Base-by-base conservation (phyloP, 2,888 invertebrate genomes). In the Sialis fuliginosa region DNA sequence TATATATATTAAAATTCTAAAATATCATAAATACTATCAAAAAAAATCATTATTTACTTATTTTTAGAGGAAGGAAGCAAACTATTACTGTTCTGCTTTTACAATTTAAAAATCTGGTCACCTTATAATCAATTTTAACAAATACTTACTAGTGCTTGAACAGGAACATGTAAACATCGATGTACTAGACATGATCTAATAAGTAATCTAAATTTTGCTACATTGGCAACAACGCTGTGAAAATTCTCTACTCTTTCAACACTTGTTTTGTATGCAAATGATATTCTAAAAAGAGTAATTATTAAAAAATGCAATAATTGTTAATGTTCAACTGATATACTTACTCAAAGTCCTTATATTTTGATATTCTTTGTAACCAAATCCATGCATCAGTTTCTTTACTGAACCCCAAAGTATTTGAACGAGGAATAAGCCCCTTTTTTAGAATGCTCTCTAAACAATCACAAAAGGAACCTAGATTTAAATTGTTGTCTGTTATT, bases 371-470 rank as follows among this genome's bases (percentile, higher is more conserved):
- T 43, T n/a, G 33, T 60, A 77, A 63, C 69, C 75, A 75, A 48
- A 63, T 58, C 67, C 70, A 74, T n/a, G 68, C 61, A 50, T 71
- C 68, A 8, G 63, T 61, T 46, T 60, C 57, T 54, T 64, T 66
- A 32, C 62, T 57, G 49, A 70, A 63, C 35, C 64, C 66, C 48
- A 67, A 58, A 4, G 61, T 56, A 52, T 61, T 65, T 41, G 63
- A 54, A 33, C 61, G 63, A 44, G 62, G 55, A 41, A 65, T 54
- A 12, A 78, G 60, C 13, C 77, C 78, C 55, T 68, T 67, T 50
- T 68, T 65, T 49, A 79, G 69, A 49, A 78, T 71, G 55, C 61
- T 67, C 58, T 78, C 77, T 40, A 77, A 54, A 48, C 66, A 66
- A 53, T 65, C 64, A 55, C 76, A 76, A 50, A 77, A 67, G 6